Evolutionary conservation across 2,797 vertebrate genomes (phyloP).

Genomic region (Pseudomugil tenellus): DNA sequence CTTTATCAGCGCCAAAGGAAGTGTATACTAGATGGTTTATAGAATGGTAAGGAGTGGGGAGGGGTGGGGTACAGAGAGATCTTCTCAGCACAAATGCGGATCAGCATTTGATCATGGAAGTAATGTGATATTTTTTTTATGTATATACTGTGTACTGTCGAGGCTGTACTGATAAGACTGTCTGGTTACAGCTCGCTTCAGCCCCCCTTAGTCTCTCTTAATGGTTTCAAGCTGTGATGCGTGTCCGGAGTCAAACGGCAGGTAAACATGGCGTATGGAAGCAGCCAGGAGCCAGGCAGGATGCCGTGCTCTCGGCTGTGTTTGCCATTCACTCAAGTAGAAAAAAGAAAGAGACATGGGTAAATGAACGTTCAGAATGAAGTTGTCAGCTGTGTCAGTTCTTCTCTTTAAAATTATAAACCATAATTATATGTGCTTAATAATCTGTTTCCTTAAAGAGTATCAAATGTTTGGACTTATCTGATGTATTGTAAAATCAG

Average conservation of each 20-base stretch:
- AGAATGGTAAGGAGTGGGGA: neutral
- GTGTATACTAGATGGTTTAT: slow-evolving; percentile 24
- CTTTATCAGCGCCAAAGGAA: slow-evolving; percentile 25
- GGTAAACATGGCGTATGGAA: slow-evolving; percentile 50
- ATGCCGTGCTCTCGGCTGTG: slow-evolving; percentile 31
- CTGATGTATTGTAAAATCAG: slow-evolving; percentile 21
- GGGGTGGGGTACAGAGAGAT: neutral
- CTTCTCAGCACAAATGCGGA: slow-evolving; percentile 31
- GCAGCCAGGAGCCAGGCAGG: slow-evolving; percentile 31
- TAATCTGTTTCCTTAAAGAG: slow-evolving; percentile 25
- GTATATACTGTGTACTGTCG: slow-evolving; percentile 46
- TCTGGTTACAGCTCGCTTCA: slow-evolving; percentile 56
- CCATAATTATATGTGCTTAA: slow-evolving; percentile 37
- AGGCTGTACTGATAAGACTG: slow-evolving; percentile 62
- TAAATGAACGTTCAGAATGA: slow-evolving; percentile 35
- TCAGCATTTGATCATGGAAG: slow-evolving; percentile 64
- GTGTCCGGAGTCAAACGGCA: slow-evolving; percentile 49
- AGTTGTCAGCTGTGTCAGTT: slow-evolving; percentile 26
- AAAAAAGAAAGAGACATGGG: slow-evolving; percentile 45
- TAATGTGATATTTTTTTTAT: slow-evolving; percentile 51
- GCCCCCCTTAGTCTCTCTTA: slow-evolving; percentile 60
- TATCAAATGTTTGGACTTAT: slow-evolving; percentile 1
- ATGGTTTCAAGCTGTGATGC: slow-evolving; percentile 64
- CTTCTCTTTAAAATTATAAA: slow-evolving; percentile 44
- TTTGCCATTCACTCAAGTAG: slow-evolving; percentile 64